A percentile compares a stretch with the other conserved stretches of the same genome.
These are phyloP conservation scores for Vannuccia rotundouncinata DNA, from an alignment of 2,888 invertebrate genomes.

Conservation along the genomic window DNA sequence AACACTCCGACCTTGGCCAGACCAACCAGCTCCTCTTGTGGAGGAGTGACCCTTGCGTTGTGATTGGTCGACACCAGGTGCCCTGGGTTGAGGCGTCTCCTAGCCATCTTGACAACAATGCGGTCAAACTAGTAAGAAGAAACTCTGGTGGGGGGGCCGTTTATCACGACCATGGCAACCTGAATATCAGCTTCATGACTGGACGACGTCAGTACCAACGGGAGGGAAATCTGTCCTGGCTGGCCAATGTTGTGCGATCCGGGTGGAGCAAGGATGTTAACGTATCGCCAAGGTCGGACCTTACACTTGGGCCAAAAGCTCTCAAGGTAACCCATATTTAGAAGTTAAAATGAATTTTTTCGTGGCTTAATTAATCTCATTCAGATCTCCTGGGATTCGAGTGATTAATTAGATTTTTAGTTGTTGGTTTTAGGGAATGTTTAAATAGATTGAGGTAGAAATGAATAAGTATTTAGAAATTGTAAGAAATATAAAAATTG, in stretches of 20 bases:
- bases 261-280: neutral
- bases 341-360: too few species aligned
- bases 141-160: constrained; percentile 93
- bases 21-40: neutral
- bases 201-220: neutral
- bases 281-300: too few species aligned
- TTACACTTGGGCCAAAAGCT: too few species aligned
- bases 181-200: constrained; percentile 43
- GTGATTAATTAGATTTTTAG: too few species aligned
- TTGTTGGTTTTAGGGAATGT: too few species aligned
- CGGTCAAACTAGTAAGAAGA: constrained; percentile 73
- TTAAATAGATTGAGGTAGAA: too few species aligned
- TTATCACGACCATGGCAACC: constrained; percentile 78
- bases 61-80: constrained; percentile 92
- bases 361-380: too few species aligned
- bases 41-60: constrained; percentile 79
- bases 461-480: too few species aligned
- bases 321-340: too few species aligned
- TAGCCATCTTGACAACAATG: constrained; percentile 63
- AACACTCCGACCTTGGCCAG: neutral
- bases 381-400: too few species aligned
- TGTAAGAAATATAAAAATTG: too few species aligned
- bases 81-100: constrained; percentile 86
- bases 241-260: neutral
- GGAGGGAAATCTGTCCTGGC: neutral